Evolutionary conservation across 2,888 invertebrate genomes (phyloP).

Genomic region (Epistrophella euchroma): DNA sequence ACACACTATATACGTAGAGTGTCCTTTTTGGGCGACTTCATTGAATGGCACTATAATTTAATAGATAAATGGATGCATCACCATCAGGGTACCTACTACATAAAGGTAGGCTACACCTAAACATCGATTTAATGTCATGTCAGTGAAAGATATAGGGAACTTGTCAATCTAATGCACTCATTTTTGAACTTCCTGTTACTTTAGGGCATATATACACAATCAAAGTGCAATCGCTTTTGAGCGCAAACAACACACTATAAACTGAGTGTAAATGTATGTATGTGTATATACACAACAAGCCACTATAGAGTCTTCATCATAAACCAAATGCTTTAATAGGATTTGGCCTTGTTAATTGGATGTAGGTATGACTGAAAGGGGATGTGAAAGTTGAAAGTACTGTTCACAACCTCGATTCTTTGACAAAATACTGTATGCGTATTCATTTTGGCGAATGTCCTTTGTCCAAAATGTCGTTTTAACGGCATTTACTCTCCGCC

Average conservation of each 20-base stretch:
- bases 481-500: constrained; percentile 43
- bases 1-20: too few relatives aligned
- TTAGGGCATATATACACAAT: constrained; percentile 2
- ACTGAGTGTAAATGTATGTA: too few relatives aligned
- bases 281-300: neutral
- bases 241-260: constrained; percentile 37
- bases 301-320: constrained; percentile 45
- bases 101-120: neutral
- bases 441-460: constrained; percentile 60
- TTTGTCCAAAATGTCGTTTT: constrained; percentile 52
- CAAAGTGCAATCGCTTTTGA: constrained; percentile 59
- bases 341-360: constrained; percentile 43
- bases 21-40: constrained; percentile 11
- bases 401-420: neutral
- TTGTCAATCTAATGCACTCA: constrained; percentile 58
- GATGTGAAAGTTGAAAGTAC: neutral
- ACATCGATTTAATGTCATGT: constrained; percentile 19
- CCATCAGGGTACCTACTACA: neutral
- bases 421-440: constrained; percentile 11
- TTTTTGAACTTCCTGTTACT: constrained; percentile 7
- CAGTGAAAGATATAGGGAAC: constrained; percentile 16
- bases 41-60: constrained; percentile 45
- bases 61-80: constrained; percentile 46
- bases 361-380: constrained; percentile 10
- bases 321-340: constrained; percentile 46